phyloP scores from a whole-genome alignment of 2,797 vertebrate species.

The Eulemur coronatus region DNA sequence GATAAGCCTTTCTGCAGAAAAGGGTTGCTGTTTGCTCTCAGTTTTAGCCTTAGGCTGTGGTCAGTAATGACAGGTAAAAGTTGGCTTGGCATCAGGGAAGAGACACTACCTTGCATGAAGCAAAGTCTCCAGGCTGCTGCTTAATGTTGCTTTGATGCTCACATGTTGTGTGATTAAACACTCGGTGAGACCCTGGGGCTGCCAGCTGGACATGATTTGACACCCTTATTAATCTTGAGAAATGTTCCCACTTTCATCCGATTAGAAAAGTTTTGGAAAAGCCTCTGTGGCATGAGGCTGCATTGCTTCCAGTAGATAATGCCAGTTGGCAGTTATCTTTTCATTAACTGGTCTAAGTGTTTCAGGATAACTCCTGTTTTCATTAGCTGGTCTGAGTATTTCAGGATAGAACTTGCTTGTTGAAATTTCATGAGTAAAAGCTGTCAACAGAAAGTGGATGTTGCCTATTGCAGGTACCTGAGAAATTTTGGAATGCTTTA shows the following conservation, averaged over 20 bases:
- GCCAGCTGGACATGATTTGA: conserved; percentile 65
- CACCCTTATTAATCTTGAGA: conserved; percentile 76
- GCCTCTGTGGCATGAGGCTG: conserved; percentile 38
- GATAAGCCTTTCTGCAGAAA: not conserved
- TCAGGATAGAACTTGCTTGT: not conserved
- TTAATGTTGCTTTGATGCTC: not conserved
- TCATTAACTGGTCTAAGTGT: not conserved
- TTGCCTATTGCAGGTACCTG: not conserved
- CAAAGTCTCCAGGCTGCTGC: not conserved
- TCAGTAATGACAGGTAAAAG: not conserved
- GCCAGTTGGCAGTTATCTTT: conserved; percentile 48
- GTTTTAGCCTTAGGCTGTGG: not conserved
- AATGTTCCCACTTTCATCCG: conserved; percentile 45
- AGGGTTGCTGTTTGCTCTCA: not conserved
- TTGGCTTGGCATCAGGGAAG: not conserved
- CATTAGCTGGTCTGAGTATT: not conserved
- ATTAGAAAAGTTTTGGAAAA: conserved; percentile 73
- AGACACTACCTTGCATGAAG: not conserved
- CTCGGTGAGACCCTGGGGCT: not conserved
- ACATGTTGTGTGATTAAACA: conserved; percentile 49
- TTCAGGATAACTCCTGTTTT: not conserved
- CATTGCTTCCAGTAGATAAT: not conserved
- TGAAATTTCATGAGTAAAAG: not conserved
- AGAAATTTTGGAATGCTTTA: not conserved
- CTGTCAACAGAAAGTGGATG: not conserved